Evolutionary conservation across 2,888 invertebrate genomes (phyloP), one percentile per base, ranked within the genome.

Genomic region (Tuta absoluta): DNA sequence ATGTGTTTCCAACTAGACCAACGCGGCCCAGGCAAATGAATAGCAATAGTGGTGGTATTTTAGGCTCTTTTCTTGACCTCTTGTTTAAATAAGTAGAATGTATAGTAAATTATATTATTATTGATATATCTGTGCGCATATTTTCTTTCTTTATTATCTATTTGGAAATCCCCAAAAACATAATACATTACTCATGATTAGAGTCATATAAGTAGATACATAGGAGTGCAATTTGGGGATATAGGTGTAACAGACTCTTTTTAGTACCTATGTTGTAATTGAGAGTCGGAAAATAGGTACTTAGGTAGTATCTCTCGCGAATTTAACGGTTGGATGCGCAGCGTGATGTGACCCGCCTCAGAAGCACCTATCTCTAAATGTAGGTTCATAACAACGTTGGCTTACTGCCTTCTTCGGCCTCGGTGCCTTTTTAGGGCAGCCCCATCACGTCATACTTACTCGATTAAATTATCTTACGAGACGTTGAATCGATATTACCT

Each of bases 21-120:
- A 28, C 57, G n/a, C 75, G 80, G 65, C 74, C 77, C 3, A 73
- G 82, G 66, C 77, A 72, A 65, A 68, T 77, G 14, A 76, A 74
- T 41, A 75, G 73, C 62, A 68, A 73, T 66, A 75, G 71, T 58
- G 68, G 75, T 61, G 78, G 79, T 60, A 74, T 91, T 66, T 60
- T 91, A 28, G 84, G 86, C 65, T 90, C 91, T 0, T 91, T 91
- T 69, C 70, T 89, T 49, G 87, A 89, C 75, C 80, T 91, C 66
- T 77, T 91, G 61, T 84, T 87, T 68, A 78, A 88, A 85, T 83
- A 82, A 85, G 61, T 41, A 38, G 19, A 37, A 21, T 33, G 33
- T 37, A 37, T n/a, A 21, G 4, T 38, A 38, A 37, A 58, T 37
- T 58, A 58, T 17, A 14, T 2, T n/a, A 53, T 21, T 3, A 49